Evolutionary conservation across 2,888 invertebrate genomes (phyloP).

Genomic region (Alloplasta piceator): DNA sequence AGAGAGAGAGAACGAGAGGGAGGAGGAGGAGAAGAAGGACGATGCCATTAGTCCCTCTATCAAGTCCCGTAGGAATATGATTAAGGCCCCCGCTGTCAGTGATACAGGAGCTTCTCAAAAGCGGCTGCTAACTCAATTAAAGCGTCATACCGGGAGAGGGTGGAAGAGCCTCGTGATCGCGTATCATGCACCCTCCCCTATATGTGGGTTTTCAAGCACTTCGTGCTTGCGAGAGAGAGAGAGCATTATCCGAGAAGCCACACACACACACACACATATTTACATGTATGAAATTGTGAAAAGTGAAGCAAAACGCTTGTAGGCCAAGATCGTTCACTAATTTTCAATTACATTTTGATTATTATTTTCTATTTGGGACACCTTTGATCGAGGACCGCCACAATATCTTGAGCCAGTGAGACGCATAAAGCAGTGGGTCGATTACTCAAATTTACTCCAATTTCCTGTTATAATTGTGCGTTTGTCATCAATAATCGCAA

Average conservation of each 20-base stretch:
- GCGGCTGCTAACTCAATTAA: slow-evolving; percentile 81
- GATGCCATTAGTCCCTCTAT: slow-evolving; percentile 80
- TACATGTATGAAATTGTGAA: not conserved
- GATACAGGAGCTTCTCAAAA: slow-evolving; percentile 82
- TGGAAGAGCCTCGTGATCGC: slow-evolving; percentile 68
- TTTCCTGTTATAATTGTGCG: too few species aligned
- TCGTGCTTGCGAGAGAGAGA: not conserved
- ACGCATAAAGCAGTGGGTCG: not conserved
- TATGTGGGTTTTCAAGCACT: not conserved
- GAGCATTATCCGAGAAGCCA: not conserved
- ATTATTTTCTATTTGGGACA: slow-evolving; percentile 80
- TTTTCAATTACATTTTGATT: slow-evolving; percentile 81
- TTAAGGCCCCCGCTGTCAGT: slow-evolving; percentile 80
- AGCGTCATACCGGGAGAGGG: slow-evolving; percentile 67
- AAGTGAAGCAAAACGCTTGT: slow-evolving; percentile 43
- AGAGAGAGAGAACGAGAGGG: slow-evolving; percentile 11
- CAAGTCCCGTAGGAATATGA: slow-evolving; percentile 80
- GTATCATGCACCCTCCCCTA: slow-evolving; percentile 65
- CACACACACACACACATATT: not conserved
- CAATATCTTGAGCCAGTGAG: slow-evolving; percentile 8
- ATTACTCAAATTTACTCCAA: too few species aligned
- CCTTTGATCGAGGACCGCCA: slow-evolving; percentile 77
- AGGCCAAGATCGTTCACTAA: slow-evolving; percentile 81
- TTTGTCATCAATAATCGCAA: too few species aligned
- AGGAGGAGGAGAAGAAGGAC: slow-evolving; percentile 47